Conservation (phyloP, 2,888 invertebrate genomes). For the Tetranychus piercei region DNA sequence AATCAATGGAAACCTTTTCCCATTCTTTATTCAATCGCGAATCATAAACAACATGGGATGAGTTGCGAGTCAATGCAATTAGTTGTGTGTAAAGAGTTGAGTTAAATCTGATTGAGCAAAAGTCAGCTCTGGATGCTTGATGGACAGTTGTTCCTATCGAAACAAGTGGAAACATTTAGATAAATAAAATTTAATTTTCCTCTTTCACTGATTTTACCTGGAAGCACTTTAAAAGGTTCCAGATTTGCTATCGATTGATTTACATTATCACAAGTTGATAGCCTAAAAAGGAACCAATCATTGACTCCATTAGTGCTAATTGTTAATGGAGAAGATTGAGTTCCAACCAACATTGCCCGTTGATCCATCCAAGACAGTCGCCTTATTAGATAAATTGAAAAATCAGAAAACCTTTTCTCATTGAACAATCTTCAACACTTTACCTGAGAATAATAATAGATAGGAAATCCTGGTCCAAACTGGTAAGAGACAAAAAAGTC, state of each 20-base stretch:
- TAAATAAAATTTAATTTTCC: too few species aligned
- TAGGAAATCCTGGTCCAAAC: conserved; percentile 38
- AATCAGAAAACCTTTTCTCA: background rate
- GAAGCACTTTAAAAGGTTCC: conserved; percentile 16
- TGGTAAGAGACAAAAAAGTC: conserved; percentile 57
- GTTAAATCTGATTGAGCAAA: conserved; percentile 51
- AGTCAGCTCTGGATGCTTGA: conserved; percentile 39
- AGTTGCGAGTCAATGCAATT: conserved; percentile 46
- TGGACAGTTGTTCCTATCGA: conserved; percentile 35
- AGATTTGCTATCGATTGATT: background rate
- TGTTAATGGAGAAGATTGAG: conserved; percentile 43
- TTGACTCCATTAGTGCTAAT: conserved; percentile 46
- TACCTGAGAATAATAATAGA: conserved; percentile 49
- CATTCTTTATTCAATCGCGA: conserved; percentile 39
- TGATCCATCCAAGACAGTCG: conserved; percentile 43
- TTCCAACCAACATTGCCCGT: conserved; percentile 45
- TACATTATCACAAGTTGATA: conserved; percentile 33
- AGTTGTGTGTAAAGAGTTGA: conserved; percentile 45
- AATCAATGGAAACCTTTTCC: conserved; percentile 35
- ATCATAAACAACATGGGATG: conserved; percentile 54
- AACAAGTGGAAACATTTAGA: conserved; percentile 9
- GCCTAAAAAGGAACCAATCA: conserved; percentile 60
- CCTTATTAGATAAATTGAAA: conserved; percentile 31
- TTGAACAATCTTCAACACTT: too few species aligned
- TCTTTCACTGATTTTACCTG: too few species aligned